phyloP scores from a whole-genome alignment of 2,888 invertebrate species.

The Dasypolia templi region DNA sequence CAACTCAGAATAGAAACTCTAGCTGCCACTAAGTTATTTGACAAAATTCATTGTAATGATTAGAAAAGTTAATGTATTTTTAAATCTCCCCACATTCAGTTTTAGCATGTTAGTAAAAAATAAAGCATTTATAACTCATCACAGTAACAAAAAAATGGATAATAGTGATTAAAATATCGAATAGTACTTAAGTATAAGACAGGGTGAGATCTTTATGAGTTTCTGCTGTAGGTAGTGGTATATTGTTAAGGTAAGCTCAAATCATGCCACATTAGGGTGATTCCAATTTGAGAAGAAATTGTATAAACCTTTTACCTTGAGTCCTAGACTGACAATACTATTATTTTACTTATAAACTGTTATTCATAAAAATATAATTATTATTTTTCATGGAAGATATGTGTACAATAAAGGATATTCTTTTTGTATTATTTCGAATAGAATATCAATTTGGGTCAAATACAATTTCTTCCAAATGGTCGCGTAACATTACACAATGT shows the following conservation, averaged over 20 bases:
- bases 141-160: slow-evolving; percentile 59
- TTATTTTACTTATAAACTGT: slow-evolving; percentile 16
- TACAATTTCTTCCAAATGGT: no score
- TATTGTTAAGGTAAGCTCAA: slow-evolving; percentile 60
- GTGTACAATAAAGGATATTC: not conserved
- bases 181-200: slow-evolving; percentile 69
- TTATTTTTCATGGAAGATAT: not conserved
- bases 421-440: not conserved
- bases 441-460: not conserved
- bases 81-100: slow-evolving; percentile 45
- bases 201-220: slow-evolving; percentile 68
- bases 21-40: slow-evolving; percentile 44
- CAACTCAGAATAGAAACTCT: slow-evolving; percentile 39
- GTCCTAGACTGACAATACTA: slow-evolving; percentile 6
- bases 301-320: not conserved
- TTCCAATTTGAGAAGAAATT: slow-evolving; percentile 39
- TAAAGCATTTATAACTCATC: slow-evolving; percentile 67
- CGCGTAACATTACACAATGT: no score
- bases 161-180: slow-evolving; percentile 52
- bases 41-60: slow-evolving; percentile 29
- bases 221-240: slow-evolving; percentile 59
- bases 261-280: slow-evolving; percentile 40
- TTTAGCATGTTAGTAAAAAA: slow-evolving; percentile 40
- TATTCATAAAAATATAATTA: slow-evolving; percentile 11
- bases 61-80: slow-evolving; percentile 48